phyloP scores from a whole-genome alignment of 2,797 vertebrate species.

The Podarcis siculus region DNA sequence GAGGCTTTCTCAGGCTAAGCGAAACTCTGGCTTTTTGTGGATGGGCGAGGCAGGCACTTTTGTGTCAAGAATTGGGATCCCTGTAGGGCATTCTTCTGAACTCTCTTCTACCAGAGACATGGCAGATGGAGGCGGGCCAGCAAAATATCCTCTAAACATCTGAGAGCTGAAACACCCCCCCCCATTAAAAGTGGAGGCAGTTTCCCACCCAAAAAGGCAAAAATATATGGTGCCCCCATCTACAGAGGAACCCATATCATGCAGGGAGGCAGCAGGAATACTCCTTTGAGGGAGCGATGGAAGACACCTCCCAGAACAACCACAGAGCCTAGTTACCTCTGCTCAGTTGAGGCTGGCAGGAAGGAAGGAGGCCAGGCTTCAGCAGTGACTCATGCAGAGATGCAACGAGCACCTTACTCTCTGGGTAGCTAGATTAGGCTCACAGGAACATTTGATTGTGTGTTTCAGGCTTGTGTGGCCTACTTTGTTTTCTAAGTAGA shows the following conservation, averaged over 20 bases:
- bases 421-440: too few relatives aligned
- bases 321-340: not conserved
- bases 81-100: conserved; percentile 31
- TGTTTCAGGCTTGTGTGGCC: too few relatives aligned
- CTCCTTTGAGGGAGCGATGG: too few relatives aligned
- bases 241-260: too few relatives aligned
- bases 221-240: too few relatives aligned
- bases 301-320: not conserved
- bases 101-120: conserved; percentile 38
- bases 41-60: conserved; percentile 42
- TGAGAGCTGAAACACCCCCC: too few relatives aligned
- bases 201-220: not conserved
- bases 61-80: conserved; percentile 36
- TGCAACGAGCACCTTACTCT: not conserved
- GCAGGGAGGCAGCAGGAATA: too few relatives aligned
- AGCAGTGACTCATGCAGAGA: not conserved
- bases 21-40: conserved; percentile 54
- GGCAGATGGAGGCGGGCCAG: not conserved
- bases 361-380: not conserved
- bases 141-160: not conserved
- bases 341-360: not conserved
- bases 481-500: too few relatives aligned
- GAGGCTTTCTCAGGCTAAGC: conserved; percentile 70
- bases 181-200: not conserved
- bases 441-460: not conserved